Evolutionary conservation across 2,113 vertebrate species (phyloP), one percentile per base, ranked within the genome.

Genomic region (Martes martes): DNA sequence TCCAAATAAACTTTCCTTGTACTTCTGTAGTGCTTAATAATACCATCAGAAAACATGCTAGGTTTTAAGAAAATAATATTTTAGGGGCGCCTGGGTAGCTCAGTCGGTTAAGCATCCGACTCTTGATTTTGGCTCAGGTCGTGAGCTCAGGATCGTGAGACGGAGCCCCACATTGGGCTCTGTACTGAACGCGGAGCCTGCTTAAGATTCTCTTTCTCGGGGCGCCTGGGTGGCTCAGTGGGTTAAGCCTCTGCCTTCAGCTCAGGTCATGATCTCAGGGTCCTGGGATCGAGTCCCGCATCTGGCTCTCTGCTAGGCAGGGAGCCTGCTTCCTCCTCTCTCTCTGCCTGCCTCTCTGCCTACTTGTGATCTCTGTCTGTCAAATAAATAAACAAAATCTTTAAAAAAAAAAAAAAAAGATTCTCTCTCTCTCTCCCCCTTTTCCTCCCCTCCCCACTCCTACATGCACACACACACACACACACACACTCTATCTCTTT

Each of bases 41-140:
- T 59, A 59, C 23, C 50, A 76, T 87, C 67, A 78, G 42, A 94
- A 50, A 94, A 94, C 31, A 39, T 61, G 28, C 7, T 61, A 59
- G 36, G 33, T 89, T 88, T 96, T 59, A 91, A 73, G 31, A 93
- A 91, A 94, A 83, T 74, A 45, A 19, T 69, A 19, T n/a, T n/a
- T 69, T 69, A 69, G 33, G 16, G 33, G 33, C 1, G 0, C 33
- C 33, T 69, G 18, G 67, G 33, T 69, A 33, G 67, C 33, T 69
- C 33, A 69, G 18, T 69, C 33, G 3, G 33, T 69, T 69, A 69
- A 19, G 65, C 33, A 69, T 69, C 67, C 4, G 67, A 19, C 7
- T 69, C 67, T 69, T 69, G 33, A 69, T 69, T 69, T 69, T 8
- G 18, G 67, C 33, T n/a, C 33, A 67, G 67, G 33, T n/a, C 4